Evolutionary conservation across 2,888 invertebrate species (phyloP), one percentile per base, ranked within the genome.

Genomic region (Gerosis bhagava): DNA sequence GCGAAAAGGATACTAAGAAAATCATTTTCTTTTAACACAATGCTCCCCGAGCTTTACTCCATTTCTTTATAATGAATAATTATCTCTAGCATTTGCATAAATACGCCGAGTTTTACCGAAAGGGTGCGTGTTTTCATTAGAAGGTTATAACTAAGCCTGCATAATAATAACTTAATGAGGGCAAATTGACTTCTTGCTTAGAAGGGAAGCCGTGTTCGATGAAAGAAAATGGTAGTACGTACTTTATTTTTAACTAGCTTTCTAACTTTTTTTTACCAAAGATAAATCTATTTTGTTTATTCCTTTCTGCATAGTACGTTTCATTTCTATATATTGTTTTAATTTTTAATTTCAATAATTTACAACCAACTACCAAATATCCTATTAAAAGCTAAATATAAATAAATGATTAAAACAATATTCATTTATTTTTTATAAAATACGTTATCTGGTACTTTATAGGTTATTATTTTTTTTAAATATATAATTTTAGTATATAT

Each of bases 111-210:
- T 16, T 29, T 37, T 45, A 7, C 35, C 17, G 12, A 25, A 46
- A 46, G 46, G 46, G 39, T 39, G n/a, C n/a, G 39, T 32, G 31
- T 46, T 46, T 46, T 46, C 46, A 46, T 46, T 46, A 32, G 25
- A 19, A 37, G 39, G 36, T 46, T 34, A 39, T 46, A 39, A 32
- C 46, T 39, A 34, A 39, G 39, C 39, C 34, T 46, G 46, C 46
- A 40, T 46, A 46, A 39, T 46, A 32, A 39, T 40, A 21, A 46
- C 46, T 26, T 46, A 40, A 46, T 40, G 34, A 46, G 46, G 31
- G 34, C 46, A 46, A 46, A 46, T 46, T 45, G 45, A 37, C 37
- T n/a, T n/a, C n/a, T n/a, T 45, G 24, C 13, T 29, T 31, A 25
- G 21, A 28, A 37, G 31, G 24, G 5, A 37, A 17, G 37, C 24